These are phyloP conservation scores for Manduca sexta DNA, from an alignment of 1,140 invertebrate species.

Conservation along the genomic window DNA sequence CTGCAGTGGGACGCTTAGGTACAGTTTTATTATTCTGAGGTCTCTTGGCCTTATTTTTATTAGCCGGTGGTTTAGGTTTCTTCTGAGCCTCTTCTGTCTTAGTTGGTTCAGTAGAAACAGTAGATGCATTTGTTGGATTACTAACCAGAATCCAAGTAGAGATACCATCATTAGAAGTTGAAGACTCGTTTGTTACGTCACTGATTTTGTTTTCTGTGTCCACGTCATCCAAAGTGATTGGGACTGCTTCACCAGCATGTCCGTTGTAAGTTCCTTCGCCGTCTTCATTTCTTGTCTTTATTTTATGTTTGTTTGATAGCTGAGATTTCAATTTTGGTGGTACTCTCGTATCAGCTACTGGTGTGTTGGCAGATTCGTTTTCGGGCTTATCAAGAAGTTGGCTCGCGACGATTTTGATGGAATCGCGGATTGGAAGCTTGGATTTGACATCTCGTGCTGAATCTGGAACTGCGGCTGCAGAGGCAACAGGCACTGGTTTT, in stretches of 20 bases:
- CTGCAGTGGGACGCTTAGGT: slow-evolving; percentile 55
- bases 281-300: slow-evolving; percentile 59
- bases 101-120: slow-evolving; percentile 48
- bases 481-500: not conserved
- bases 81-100: slow-evolving; percentile 48
- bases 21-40: slow-evolving; percentile 39
- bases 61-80: slow-evolving; percentile 50
- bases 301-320: slow-evolving; percentile 58
- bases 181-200: slow-evolving; percentile 65
- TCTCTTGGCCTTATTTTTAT: slow-evolving; percentile 56
- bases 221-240: slow-evolving; percentile 71
- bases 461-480: slow-evolving; percentile 11
- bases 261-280: slow-evolving; percentile 63
- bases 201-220: slow-evolving; percentile 64
- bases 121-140: slow-evolving; percentile 45
- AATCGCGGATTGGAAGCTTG: slow-evolving; percentile 65
- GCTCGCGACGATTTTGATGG: slow-evolving; percentile 73
- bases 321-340: slow-evolving; percentile 76
- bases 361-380: slow-evolving; percentile 39
- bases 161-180: slow-evolving; percentile 78
- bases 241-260: slow-evolving; percentile 75
- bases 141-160: slow-evolving; percentile 86
- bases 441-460: slow-evolving; percentile 52
- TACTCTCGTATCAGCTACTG: slow-evolving; percentile 75
- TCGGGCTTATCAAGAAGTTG: slow-evolving; percentile 67